phyloP scores from a whole-genome alignment of 2,888 invertebrate genomes.

The Ichneumon xanthorius region DNA sequence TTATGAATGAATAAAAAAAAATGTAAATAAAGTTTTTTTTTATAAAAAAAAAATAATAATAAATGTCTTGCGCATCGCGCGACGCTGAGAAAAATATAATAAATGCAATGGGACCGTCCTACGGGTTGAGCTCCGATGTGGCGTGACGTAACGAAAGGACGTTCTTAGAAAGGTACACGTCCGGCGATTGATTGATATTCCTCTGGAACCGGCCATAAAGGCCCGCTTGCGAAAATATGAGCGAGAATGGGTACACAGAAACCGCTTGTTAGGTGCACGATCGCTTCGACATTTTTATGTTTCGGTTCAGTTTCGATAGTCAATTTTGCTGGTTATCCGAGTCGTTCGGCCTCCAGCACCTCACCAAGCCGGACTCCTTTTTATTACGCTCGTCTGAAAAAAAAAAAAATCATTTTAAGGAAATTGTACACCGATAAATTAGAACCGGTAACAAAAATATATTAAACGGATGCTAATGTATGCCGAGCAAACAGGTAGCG shows the following conservation, averaged over 20 bases:
- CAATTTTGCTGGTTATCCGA: not conserved
- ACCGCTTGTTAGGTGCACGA: not conserved
- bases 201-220: constrained; percentile 44
- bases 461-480: too few relatives aligned
- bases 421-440: too few relatives aligned
- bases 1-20: too few relatives aligned
- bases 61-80: not conserved
- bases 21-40: too few relatives aligned
- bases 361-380: not conserved
- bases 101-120: not conserved
- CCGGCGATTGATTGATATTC: constrained; percentile 74
- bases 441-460: too few relatives aligned
- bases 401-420: too few relatives aligned
- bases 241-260: not conserved
- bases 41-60: not conserved
- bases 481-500: too few relatives aligned
- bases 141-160: constrained; percentile 27
- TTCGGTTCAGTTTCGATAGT: not conserved
- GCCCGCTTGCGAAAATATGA: constrained; percentile 11
- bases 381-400: not conserved
- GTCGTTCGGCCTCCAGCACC: not conserved
- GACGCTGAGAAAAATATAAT: not conserved
- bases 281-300: not conserved
- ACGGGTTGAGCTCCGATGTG: constrained; percentile 8
- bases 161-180: constrained; percentile 72